Percentiles rank a stretch among this genome's conserved stretches.
phyloP scores from a whole-genome alignment of 2,888 invertebrate species.

The Junonia oenone region DNA sequence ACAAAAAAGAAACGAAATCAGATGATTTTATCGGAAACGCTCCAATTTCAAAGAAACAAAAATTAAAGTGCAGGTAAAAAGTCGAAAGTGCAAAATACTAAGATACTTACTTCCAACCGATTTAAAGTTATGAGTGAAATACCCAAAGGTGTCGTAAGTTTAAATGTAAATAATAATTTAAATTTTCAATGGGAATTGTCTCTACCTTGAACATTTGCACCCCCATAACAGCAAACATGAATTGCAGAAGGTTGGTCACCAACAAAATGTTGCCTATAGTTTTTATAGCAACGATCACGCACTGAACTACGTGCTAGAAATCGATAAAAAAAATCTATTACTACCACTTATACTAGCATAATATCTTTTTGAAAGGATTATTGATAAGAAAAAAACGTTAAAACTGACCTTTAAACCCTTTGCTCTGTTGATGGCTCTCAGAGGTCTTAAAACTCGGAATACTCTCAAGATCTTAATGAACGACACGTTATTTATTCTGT shows the following conservation, averaged over 20 bases:
- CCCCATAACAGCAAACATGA: constrained; percentile 99
- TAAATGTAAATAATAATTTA: constrained; percentile 27
- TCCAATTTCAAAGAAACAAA: not conserved
- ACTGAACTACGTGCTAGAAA: constrained; percentile 99
- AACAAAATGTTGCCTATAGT: constrained; percentile 99
- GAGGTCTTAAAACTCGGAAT: constrained; percentile 95
- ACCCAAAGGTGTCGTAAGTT: constrained; percentile 72
- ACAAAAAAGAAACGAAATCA: constrained; percentile 30
- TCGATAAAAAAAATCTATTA: constrained; percentile 33
- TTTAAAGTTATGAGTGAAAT: constrained; percentile 27
- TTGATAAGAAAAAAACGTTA: not conserved
- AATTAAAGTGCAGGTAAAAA: constrained; percentile 22
- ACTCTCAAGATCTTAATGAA: constrained; percentile 99
- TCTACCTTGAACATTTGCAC: constrained; percentile 99
- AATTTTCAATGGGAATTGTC: constrained; percentile 29
- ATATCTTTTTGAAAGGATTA: not conserved
- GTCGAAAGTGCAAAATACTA: constrained; percentile 41
- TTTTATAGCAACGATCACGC: constrained; percentile 99
- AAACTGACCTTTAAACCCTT: constrained; percentile 97
- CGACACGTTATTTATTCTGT: constrained; percentile 88
- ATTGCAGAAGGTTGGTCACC: constrained; percentile 99
- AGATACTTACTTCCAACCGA: constrained; percentile 52
- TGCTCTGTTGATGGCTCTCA: constrained; percentile 99
- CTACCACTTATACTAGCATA: constrained; percentile 12
- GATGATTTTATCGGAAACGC: constrained; percentile 19